Base-by-base conservation (phyloP, 2,113 vertebrate species). In the Chitala chitala region DNA sequence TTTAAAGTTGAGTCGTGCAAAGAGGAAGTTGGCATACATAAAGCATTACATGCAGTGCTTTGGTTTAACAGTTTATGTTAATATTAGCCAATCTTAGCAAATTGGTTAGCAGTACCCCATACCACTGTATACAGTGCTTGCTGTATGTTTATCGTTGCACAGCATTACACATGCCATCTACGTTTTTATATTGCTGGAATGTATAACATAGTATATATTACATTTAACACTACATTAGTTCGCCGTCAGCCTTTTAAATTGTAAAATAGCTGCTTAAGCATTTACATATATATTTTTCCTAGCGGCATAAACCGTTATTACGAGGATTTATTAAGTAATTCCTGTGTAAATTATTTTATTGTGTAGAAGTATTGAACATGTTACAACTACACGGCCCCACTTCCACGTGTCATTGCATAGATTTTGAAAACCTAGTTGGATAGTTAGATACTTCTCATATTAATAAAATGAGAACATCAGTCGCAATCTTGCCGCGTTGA, bases 331-430 rank as follows among this genome's bases (percentile, higher is more conserved):
- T 33, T 33, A 31, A 3, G 24, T 13, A 33, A 12, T 4, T 6
- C 48, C 17, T 7, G 44, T 31, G 9, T 3, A 70, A 50, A 17
- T 50, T 29, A 33, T 24, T 15, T n/a, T 51, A 51, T n/a, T 26
- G 12, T n/a, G 13, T 38, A 36, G 22, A 5, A 31, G n/a, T n/a
- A 40, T 65, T 51, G 31, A 22, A 36, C 9, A 59, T 51, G 48
- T 51, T 15, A 1, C 12, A 15, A 51, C 44, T 24, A 24, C 12
- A 1, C n/a, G 15, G 15, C 59, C 38, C 26, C 46, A 13, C 48
- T 69, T 69, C 68, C 68, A 69, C 68, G 68, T 69, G 68, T 69
- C 68, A 69, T 26, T 51, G 26, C 64, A 51, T 20, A 20, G 48
- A 20, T n/a, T n/a, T n/a, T n/a, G n/a, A n/a, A n/a, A n/a, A n/a